Evolutionary conservation across 2,888 invertebrate species (phyloP), one percentile per base, ranked within the genome.

Genomic region (Lamellibrachia columna): DNA sequence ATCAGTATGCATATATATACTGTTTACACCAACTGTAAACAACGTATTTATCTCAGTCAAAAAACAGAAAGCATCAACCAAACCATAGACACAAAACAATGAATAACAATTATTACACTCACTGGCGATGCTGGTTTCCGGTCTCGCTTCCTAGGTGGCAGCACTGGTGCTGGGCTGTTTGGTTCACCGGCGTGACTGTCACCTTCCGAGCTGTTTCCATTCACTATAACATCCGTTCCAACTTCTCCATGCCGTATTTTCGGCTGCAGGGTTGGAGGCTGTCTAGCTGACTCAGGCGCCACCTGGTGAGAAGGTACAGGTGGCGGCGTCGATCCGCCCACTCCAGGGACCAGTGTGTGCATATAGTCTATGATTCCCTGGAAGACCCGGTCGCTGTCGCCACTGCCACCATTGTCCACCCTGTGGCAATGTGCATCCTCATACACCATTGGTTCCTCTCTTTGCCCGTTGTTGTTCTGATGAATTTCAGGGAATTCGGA

Each of bases 271-370:
- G 94, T 94, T 52, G 95, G 95, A 0, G 96, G 95, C 75, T 52
- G 92, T 11, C n/a, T 52, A 7, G 58, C n/a, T 7, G 90, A 53
- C 53, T n/a, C 90, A 15, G 90, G 75, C 90, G 53, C 22, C 75
- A 75, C 75, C 75, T 75, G 75, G 75, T 75, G 91, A 7, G 90
- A 93, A 53, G 93, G 93, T 52, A 90, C 60, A 52, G 58, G 90
- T 7, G 93, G 93, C 28, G 93, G 92, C 28, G 93, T 60, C 52
- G 93, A 94, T 92, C 98, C 98, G 95, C 94, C 94, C 40, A 94
- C 93, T 91, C 95, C 94, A 1, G 96, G 96, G 53, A 95, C 95
- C 90, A 96, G 94, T 40, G 96, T 96, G 92, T 95, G 92, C 94
- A 95, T 95, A 91, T 95, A 94, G 94, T 96, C 96, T 7, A 95